Conservation (phyloP, 2,113 vertebrate genomes). For the Phocoena phocoena region DNA sequence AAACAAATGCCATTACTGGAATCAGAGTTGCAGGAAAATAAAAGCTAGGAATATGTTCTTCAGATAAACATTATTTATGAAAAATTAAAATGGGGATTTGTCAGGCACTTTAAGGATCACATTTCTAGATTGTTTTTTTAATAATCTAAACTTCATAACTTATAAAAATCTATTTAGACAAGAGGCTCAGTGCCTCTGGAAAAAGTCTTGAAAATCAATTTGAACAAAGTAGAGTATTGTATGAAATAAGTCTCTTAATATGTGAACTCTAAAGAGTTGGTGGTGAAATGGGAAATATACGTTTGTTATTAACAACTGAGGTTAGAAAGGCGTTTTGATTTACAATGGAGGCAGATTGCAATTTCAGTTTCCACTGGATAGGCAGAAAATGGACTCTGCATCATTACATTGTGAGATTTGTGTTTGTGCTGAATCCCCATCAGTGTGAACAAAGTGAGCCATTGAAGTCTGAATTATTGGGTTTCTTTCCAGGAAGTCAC, state of each 20-base stretch:
- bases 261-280: conserved; percentile 33
- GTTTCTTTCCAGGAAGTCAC: conserved; percentile 13
- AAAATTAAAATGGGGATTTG: conserved; percentile 45
- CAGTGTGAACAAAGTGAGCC: conserved; percentile 37
- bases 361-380: conserved; percentile 67
- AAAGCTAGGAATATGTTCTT: neutral
- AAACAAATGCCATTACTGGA: conserved; percentile 13
- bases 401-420: conserved; percentile 68
- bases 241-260: conserved; percentile 43
- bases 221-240: conserved; percentile 22
- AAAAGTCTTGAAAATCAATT: conserved; percentile 51
- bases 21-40: neutral
- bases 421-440: conserved; percentile 52
- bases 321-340: conserved; percentile 68
- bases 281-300: conserved; percentile 51
- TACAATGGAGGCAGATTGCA: conserved; percentile 25
- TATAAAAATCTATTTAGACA: conserved; percentile 48
- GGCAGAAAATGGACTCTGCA: conserved; percentile 66
- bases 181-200: conserved; percentile 32
- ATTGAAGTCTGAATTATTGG: conserved; percentile 39
- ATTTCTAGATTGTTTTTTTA: conserved; percentile 14
- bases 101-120: conserved; percentile 17
- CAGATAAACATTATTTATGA: conserved; percentile 8
- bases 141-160: conserved; percentile 51
- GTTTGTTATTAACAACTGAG: conserved; percentile 52